These are phyloP conservation scores for Schlechtendalia chinensis DNA, from an alignment of 1,140 invertebrate genomes.

Conservation along the genomic window DNA sequence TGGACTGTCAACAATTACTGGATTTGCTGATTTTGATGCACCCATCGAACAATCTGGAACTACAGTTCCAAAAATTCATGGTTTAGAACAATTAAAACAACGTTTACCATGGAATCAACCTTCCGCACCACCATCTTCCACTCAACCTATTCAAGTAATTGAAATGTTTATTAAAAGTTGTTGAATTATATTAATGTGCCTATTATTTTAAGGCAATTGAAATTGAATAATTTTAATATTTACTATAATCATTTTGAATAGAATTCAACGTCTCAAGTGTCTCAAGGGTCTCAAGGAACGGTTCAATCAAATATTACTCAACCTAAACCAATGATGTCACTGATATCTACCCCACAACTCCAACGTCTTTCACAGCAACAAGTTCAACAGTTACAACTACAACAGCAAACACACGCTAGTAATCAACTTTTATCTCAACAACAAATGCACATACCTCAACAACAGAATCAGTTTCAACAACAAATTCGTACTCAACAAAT, in stretches of 20 bases:
- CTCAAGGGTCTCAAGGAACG: conserved; percentile 23
- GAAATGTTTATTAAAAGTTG: conserved; percentile 31
- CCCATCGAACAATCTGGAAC: conserved; percentile 51
- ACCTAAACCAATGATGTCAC: conserved; percentile 41
- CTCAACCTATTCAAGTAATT: conserved; percentile 54
- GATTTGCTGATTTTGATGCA: conserved; percentile 62
- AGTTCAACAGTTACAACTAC: conserved; percentile 47
- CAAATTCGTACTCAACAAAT: conserved; percentile 49
- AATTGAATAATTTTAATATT: background rate
- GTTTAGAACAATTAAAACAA: conserved; percentile 73
- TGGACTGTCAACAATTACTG: conserved; percentile 59
- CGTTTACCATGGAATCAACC: conserved; percentile 75
- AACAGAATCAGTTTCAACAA: conserved; percentile 52
- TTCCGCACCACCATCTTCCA: conserved; percentile 51
- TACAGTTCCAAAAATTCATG: conserved; percentile 59
- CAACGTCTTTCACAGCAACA: conserved; percentile 51
- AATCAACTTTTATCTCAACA: conserved; percentile 38
- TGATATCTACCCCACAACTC: conserved; percentile 43
- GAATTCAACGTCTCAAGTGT: background rate
- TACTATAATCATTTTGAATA: background rate
- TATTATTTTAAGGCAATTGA: background rate
- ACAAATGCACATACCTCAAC: conserved; percentile 47
- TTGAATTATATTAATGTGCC: background rate
- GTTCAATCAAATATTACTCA: conserved; percentile 56
- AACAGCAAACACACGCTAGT: conserved; percentile 41